Conservation (phyloP, 2,888 invertebrate species). For the Hoplodrina blanda region DNA sequence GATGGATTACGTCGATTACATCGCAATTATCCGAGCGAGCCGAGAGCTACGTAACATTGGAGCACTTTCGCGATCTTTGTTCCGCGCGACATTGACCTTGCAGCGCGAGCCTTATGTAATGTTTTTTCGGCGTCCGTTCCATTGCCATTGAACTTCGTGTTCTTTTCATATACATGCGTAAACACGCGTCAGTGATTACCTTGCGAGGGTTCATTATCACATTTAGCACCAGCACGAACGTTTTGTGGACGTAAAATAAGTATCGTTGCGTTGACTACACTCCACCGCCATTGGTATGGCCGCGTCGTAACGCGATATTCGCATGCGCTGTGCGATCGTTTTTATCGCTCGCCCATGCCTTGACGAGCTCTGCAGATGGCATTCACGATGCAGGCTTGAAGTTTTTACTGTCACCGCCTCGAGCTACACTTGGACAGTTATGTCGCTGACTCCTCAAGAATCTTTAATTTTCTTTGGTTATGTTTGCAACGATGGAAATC, state of each 20-base stretch:
- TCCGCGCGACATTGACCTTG: slow-evolving; percentile 88
- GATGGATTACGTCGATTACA: slow-evolving; percentile 90
- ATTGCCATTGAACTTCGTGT: slow-evolving; percentile 80
- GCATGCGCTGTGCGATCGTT: slow-evolving; percentile 80
- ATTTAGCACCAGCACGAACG: slow-evolving; percentile 67
- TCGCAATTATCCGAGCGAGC: slow-evolving; percentile 86
- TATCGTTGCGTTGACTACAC: slow-evolving; percentile 63
- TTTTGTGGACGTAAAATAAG: slow-evolving; percentile 61
- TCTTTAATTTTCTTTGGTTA: slow-evolving; percentile 73
- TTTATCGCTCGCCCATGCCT: slow-evolving; percentile 79
- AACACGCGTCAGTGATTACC: slow-evolving; percentile 73
- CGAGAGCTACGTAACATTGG: slow-evolving; percentile 78
- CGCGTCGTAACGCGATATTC: slow-evolving; percentile 77
- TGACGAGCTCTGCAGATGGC: slow-evolving; percentile 80
- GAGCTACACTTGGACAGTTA: slow-evolving; percentile 77
- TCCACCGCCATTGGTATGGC: slow-evolving; percentile 73
- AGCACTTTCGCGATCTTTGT: slow-evolving; percentile 90
- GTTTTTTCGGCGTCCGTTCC: slow-evolving; percentile 81
- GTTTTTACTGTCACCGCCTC: slow-evolving; percentile 78
- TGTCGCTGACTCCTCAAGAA: slow-evolving; percentile 75
- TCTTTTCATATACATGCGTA: slow-evolving; percentile 72
- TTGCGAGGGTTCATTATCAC: slow-evolving; percentile 73
- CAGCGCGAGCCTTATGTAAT: slow-evolving; percentile 80
- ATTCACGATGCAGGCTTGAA: slow-evolving; percentile 77
- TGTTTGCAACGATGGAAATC: slow-evolving; percentile 68